phyloP scores from a whole-genome alignment of 2,888 invertebrate species.

The Eilema sororculum region DNA sequence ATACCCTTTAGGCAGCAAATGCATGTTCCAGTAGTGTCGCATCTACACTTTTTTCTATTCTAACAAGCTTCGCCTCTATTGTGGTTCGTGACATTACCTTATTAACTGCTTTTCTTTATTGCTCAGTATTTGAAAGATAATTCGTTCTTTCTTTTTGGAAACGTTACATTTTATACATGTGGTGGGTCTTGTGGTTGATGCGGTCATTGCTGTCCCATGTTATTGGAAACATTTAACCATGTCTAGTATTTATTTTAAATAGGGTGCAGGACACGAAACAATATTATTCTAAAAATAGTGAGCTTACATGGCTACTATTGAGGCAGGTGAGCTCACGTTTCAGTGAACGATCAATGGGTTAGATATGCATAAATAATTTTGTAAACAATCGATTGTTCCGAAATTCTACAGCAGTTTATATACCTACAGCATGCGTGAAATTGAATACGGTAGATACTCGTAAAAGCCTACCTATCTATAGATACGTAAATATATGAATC shows the following conservation, averaged over 20 bases:
- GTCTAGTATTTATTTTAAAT: neutral
- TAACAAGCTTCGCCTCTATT: constrained; percentile 27
- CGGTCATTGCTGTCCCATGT: constrained; percentile 40
- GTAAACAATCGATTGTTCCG: neutral
- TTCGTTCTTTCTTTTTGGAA: constrained; percentile 48
- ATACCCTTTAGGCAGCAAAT: neutral
- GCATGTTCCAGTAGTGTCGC: constrained; percentile 14
- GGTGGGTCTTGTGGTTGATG: constrained; percentile 38
- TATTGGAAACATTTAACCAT: constrained; percentile 14
- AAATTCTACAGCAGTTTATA: neutral
- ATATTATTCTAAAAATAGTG: neutral
- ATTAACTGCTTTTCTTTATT: constrained; percentile 66
- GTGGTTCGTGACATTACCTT: constrained; percentile 63
- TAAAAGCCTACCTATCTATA: constrained; percentile 1
- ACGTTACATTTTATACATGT: constrained; percentile 48
- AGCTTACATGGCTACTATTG: too few relatives aligned
- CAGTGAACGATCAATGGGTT: too few relatives aligned
- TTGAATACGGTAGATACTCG: neutral
- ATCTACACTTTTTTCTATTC: constrained; percentile 39
- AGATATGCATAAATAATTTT: too few relatives aligned
- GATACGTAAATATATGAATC: constrained; percentile 5
- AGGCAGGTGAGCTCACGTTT: too few relatives aligned
- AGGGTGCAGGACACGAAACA: neutral
- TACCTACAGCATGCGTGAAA: neutral
- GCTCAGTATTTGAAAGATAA: constrained; percentile 59